Conservation (phyloP, 2,797 vertebrate genomes). For the Echiichthys vipera region DNA sequence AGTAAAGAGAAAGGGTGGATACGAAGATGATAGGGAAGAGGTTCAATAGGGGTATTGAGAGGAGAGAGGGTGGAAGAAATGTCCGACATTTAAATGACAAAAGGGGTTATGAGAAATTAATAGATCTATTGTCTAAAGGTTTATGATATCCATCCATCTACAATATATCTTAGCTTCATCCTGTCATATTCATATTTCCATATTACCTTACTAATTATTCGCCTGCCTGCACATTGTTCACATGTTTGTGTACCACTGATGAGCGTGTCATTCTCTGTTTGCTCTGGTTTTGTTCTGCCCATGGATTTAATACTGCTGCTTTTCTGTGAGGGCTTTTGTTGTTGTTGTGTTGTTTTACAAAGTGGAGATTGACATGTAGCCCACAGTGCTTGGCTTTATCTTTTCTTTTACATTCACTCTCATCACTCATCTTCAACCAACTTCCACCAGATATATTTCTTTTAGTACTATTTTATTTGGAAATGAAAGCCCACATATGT, state of each 20-base stretch:
- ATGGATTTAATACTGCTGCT: background rate
- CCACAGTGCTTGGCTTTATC: background rate
- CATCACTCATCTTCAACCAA: too few species aligned
- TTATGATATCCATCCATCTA: background rate
- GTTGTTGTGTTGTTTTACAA: background rate
- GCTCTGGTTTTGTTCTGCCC: background rate
- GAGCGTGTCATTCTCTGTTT: slow-evolving; percentile 8
- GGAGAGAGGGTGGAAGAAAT: background rate
- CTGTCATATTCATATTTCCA: slow-evolving; percentile 3
- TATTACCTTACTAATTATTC: background rate
- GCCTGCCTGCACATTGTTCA: background rate
- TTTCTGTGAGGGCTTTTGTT: background rate
- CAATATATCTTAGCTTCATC: background rate
- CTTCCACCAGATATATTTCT: too few species aligned
- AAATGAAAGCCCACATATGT: too few species aligned
- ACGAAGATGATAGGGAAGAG: background rate
- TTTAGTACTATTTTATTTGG: too few species aligned
- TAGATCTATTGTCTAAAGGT: background rate
- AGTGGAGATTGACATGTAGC: background rate
- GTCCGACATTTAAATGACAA: slow-evolving; percentile 13
- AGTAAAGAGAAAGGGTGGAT: background rate
- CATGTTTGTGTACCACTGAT: slow-evolving; percentile 13
- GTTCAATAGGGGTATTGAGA: background rate
- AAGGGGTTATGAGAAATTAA: slow-evolving; percentile 4
- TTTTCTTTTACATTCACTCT: too few species aligned